Percentiles rank a stretch among this genome's conserved stretches.
phyloP scores from a whole-genome alignment of 2,797 vertebrate species.

The Naso thynnoides region DNA sequence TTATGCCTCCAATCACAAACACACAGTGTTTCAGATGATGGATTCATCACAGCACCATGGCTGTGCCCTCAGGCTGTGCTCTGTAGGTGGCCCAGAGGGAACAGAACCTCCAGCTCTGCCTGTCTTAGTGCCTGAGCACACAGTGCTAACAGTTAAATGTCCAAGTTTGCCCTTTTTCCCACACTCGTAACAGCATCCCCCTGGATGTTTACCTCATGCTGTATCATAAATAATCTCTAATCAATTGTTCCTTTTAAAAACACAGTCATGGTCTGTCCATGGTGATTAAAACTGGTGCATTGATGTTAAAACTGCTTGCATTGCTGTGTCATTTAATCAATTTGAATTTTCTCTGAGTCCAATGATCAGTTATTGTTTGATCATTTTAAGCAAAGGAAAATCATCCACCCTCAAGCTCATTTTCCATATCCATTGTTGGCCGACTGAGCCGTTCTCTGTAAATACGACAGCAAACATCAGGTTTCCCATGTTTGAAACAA shows the following conservation, averaged over 20 bases:
- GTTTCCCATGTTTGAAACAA: constrained; percentile 10
- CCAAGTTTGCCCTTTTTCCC: neutral
- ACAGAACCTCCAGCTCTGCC: neutral
- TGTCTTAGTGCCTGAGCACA: neutral
- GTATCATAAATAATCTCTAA: constrained; percentile 9
- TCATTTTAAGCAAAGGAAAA: constrained; percentile 26
- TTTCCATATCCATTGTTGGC: constrained; percentile 30
- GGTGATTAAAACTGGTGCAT: neutral
- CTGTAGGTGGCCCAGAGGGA: neutral
- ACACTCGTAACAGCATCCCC: too few relatives aligned
- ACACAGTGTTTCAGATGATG: neutral
- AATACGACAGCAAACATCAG: constrained; percentile 48
- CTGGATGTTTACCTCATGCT: too few relatives aligned
- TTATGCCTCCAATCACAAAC: neutral
- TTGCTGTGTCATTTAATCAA: neutral
- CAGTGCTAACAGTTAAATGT: neutral
- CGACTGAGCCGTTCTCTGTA: constrained; percentile 13
- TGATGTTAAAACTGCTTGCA: neutral
- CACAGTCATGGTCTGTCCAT: neutral
- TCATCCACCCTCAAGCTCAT: constrained; percentile 4
- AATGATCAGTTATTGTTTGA: constrained; percentile 34
- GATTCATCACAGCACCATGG: neutral
- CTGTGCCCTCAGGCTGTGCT: neutral
- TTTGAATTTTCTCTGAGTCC: neutral
- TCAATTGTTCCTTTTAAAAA: neutral